phyloP scores from a whole-genome alignment of 2,113 vertebrate genomes.

The Penelope pileata region DNA sequence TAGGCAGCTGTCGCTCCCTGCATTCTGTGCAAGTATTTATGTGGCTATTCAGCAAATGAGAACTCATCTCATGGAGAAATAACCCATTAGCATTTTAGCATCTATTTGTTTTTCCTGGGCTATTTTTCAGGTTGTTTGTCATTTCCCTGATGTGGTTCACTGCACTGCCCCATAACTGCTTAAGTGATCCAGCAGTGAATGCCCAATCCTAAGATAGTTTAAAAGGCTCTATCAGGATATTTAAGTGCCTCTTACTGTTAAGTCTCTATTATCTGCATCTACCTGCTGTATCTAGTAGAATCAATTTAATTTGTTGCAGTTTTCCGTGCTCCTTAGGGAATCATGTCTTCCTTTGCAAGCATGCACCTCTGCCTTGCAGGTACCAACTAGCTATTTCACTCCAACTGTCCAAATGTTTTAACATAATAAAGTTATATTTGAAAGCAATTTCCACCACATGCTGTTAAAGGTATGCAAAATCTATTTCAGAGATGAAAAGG shows the following conservation, averaged over 20 bases:
- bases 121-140: not conserved
- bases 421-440: not conserved
- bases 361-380: not conserved
- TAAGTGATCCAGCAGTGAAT: not conserved
- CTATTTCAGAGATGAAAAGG: not conserved
- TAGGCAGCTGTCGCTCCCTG: not conserved
- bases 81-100: not conserved
- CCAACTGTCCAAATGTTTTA: not conserved
- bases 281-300: not conserved
- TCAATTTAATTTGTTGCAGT: not conserved
- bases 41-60: not conserved
- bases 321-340: not conserved
- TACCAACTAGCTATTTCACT: not conserved
- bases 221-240: not conserved
- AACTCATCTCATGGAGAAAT: not conserved
- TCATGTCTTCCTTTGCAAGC: not conserved
- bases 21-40: not conserved
- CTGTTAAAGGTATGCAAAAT: not conserved
- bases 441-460: not conserved
- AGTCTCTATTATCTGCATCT: not conserved
- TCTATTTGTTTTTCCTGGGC: not conserved
- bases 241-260: not conserved
- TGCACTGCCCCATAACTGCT: not conserved
- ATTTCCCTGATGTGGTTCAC: not conserved
- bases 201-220: not conserved